These are phyloP conservation scores for Drosophila busckii DNA, from an alignment of 1,140 invertebrate species.

Conservation along the genomic window DNA sequence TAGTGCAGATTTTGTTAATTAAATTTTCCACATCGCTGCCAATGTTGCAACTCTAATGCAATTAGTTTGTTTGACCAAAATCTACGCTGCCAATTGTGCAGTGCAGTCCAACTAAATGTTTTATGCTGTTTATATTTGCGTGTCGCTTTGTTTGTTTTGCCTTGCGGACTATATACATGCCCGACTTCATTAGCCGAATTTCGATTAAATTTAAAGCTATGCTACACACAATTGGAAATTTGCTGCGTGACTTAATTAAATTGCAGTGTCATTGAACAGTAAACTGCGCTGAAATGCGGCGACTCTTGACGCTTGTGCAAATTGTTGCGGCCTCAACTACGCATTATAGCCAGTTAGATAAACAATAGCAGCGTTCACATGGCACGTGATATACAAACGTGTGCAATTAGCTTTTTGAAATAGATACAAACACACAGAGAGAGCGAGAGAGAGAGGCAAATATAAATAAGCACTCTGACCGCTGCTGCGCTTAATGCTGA, in stretches of 20 bases:
- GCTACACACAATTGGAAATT: slow-evolving; percentile 62
- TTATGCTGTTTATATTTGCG: not conserved
- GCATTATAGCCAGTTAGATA: slow-evolving; percentile 54
- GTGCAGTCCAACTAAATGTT: not conserved
- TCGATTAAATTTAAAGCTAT: slow-evolving; percentile 60
- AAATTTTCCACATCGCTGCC: too few relatives aligned
- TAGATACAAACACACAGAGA: slow-evolving; percentile 15
- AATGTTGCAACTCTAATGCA: too few relatives aligned
- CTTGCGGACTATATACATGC: not conserved
- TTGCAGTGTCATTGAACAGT: slow-evolving; percentile 50
- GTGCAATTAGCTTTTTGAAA: slow-evolving; percentile 67
- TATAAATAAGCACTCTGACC: too few relatives aligned
- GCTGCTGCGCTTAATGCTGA: slow-evolving; percentile 50
- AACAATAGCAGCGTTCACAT: slow-evolving; percentile 42
- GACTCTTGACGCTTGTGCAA: too few relatives aligned
- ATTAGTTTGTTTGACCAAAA: too few relatives aligned
- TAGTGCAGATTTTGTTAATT: too few relatives aligned
- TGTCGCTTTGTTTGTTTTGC: not conserved
- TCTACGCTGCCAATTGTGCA: too few relatives aligned
- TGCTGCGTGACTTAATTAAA: slow-evolving; percentile 73
- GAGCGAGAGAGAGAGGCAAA: not conserved
- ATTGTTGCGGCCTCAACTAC: too few relatives aligned
- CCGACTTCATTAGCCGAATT: slow-evolving; percentile 49
- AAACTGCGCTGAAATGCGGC: not conserved
- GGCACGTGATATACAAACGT: slow-evolving; percentile 67